phyloP scores from a whole-genome alignment of 2,113 vertebrate species.

The Columba livia region DNA sequence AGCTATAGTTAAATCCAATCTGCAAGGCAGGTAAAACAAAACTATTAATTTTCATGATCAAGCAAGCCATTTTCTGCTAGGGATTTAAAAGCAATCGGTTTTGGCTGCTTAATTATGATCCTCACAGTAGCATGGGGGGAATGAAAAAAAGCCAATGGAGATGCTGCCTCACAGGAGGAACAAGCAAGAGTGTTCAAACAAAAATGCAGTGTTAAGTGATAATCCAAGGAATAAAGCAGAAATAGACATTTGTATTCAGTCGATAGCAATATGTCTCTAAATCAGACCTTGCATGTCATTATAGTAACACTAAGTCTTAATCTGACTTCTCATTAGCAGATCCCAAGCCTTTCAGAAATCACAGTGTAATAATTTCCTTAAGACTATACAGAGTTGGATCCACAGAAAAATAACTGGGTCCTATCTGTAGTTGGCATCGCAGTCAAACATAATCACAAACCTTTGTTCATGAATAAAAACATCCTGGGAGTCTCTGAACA shows the following conservation, averaged over 20 bases:
- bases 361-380: not conserved
- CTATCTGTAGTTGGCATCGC: not conserved
- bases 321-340: not conserved
- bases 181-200: not conserved
- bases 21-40: not conserved
- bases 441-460: not conserved
- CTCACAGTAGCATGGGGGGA: fast-evolving
- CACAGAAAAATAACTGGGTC: not conserved
- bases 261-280: not conserved
- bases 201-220: not conserved
- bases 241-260: not conserved
- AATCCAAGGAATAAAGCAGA: not conserved
- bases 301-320: not conserved
- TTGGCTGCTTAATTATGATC: not conserved
- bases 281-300: not conserved
- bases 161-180: not conserved
- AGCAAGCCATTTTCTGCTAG: not conserved
- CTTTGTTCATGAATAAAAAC: not conserved
- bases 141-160: not conserved
- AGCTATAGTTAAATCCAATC: not conserved
- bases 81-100: not conserved
- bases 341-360: not conserved
- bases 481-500: not conserved
- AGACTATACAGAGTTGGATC: not conserved
- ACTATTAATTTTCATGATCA: not conserved